Evolutionary conservation across 2,797 vertebrate species (phyloP), one percentile per base, ranked within the genome.

Genomic region (Sebastiscus tertius): DNA sequence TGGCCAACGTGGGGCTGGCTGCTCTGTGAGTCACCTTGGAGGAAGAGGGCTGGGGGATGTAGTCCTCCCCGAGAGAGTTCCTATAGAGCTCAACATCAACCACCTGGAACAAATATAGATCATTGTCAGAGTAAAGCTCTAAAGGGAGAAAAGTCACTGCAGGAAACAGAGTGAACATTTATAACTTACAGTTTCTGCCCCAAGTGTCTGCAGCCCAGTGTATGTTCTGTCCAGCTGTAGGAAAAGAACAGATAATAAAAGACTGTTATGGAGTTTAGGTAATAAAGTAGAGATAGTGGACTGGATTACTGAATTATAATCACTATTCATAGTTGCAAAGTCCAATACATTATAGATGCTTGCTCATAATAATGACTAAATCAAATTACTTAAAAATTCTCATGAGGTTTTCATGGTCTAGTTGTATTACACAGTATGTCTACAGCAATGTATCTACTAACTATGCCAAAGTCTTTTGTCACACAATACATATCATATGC

Each of bases 31-130:
- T 84, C 85, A 82, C 89, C 80, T 94, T 95, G 66, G 93, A 94
- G 18, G 94, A 94, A 36, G 90, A 91, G 24, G 93, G 88, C 72
- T 93, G 92, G 64, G 93, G 91, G 77, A 97, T 77, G 75, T 94
- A 96, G 64, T 98, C 98, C 34, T 98, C 97, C 1, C 96, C 97
- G 8, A 99, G 95, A 60, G 98, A 97, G 94, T 97, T 96, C 80
- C 97, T 96, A 62, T 97, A 97, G 3, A 99, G 96, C 86, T 99
- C 98, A 88, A 99, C 98, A 75, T 99, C 99, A 80, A 99, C 98
- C 67, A 99, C 99, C 99, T 99, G 87, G 29, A 83, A 81, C 39
- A 76, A 79, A 89, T 46, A 88, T 8, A 88, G 61, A 76, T 62
- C 55, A 29, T 6, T 0, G 13, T 87, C 46, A 88, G 56, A 62